A percentile compares a stretch with the other conserved stretches of the same genome.
phyloP scores from a whole-genome alignment of 2,797 vertebrate genomes.

The Sphaeramia orbicularis region DNA sequence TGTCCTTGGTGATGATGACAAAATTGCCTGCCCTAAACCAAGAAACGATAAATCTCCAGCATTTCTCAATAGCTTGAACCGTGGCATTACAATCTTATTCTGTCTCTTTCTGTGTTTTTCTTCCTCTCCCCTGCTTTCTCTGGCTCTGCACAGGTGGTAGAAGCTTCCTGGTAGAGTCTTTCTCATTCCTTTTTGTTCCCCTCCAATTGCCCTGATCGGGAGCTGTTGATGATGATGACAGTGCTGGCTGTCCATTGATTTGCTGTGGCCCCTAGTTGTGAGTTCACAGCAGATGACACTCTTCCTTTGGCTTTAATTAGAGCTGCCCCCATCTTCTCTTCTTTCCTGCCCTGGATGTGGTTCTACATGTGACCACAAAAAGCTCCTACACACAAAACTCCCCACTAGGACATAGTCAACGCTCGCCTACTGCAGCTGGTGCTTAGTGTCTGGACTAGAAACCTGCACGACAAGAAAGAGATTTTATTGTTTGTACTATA shows the following conservation, averaged over 20 bases:
- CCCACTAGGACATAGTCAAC: constrained; percentile 60
- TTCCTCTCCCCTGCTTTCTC: constrained; percentile 59
- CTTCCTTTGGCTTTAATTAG: constrained; percentile 85
- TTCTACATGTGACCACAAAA: constrained; percentile 69
- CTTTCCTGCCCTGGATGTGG: constrained; percentile 71
- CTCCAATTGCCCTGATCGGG: constrained; percentile 83
- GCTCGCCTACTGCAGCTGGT: constrained; percentile 39
- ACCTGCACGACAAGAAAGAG: constrained; percentile 15
- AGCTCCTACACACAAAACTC: constrained; percentile 65
- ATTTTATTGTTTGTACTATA: constrained; percentile 19
- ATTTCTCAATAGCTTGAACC: constrained; percentile 50
- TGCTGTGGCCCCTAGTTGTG: constrained; percentile 79
- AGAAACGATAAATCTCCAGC: constrained; percentile 62
- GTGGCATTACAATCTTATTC: constrained; percentile 50
- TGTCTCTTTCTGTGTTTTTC: constrained; percentile 52
- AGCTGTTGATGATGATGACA: constrained; percentile 81
- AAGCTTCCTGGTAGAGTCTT: constrained; percentile 78
- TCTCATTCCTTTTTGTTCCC: constrained; percentile 84
- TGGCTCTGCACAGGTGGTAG: constrained; percentile 80
- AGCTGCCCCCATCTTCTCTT: constrained; percentile 76
- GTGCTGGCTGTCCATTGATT: constrained; percentile 85
- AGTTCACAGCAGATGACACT: constrained; percentile 83
- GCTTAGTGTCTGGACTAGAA: constrained; percentile 44
- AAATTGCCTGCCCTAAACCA: constrained; percentile 65
- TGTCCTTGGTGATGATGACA: constrained; percentile 71